Evolutionary conservation across 2,113 vertebrate genomes (phyloP).

Genomic region (Ranitomeya imitator): DNA sequence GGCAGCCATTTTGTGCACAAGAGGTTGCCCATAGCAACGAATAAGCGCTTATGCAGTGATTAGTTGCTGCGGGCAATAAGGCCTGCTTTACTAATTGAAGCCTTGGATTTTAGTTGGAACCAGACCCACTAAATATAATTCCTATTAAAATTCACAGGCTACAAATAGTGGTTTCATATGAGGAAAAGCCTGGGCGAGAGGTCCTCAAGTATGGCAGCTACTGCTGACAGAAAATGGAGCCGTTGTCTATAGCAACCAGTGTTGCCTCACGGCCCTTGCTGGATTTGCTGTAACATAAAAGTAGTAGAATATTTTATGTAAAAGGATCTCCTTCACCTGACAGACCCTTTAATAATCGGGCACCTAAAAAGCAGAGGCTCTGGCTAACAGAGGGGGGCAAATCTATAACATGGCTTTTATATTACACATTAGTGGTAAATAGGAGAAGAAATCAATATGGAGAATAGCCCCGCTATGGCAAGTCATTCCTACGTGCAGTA

Average conservation of each 20-base stretch:
- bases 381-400: too few species aligned
- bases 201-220: too few species aligned
- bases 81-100: neutral
- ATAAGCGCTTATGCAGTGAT: neutral
- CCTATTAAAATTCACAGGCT: neutral
- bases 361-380: too few species aligned
- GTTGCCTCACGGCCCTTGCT: too few species aligned
- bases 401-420: neutral
- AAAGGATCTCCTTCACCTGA: neutral
- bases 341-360: too few species aligned
- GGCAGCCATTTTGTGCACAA: neutral
- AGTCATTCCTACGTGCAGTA: neutral
- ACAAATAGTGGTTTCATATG: neutral
- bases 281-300: neutral
- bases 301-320: neutral
- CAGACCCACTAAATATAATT: neutral
- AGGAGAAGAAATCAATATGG: neutral
- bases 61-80: neutral
- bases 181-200: neutral
- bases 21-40: neutral
- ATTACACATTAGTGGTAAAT: conserved; percentile 14
- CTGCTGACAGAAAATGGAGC: neutral
- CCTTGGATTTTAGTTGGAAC: neutral
- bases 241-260: neutral
- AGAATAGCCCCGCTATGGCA: neutral